Conservation (phyloP, 2,113 vertebrate species). For the Apteryx owenii region DNA sequence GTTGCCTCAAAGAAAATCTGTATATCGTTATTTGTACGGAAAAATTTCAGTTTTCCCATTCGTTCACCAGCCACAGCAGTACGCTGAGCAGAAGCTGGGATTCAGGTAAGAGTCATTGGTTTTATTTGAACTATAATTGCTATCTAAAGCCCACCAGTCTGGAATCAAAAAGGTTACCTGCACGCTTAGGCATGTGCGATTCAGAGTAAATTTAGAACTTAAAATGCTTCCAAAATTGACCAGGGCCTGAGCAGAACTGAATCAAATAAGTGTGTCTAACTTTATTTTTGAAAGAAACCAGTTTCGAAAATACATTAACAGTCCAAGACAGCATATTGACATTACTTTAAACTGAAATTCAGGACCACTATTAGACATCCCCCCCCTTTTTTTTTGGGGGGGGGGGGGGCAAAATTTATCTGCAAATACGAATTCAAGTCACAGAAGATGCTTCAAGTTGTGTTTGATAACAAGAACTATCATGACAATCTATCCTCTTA, state of each 20-base stretch:
- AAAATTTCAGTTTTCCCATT: fast-evolving
- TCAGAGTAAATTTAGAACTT: fast-evolving
- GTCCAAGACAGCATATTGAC: fast-evolving
- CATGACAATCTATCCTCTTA: background rate
- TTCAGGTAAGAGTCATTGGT: fast-evolving
- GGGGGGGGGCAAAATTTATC: background rate
- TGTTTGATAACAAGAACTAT: background rate
- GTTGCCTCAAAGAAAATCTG: background rate
- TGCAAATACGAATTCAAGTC: background rate
- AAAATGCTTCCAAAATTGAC: background rate
- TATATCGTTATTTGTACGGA: background rate
- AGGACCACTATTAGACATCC: background rate
- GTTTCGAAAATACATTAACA: background rate
- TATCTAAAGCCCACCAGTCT: background rate
- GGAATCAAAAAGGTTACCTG: background rate
- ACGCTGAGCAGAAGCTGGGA: background rate
- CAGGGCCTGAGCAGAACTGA: background rate
- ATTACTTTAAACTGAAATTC: background rate
- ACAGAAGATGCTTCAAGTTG: background rate
- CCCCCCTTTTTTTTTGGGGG: background rate
- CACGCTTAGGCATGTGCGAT: fast-evolving
- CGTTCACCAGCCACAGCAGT: background rate
- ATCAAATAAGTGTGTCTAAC: background rate
- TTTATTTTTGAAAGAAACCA: background rate
- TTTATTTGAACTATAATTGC: background rate